Base-by-base conservation (phyloP, 2,888 invertebrate species). In the Caradrina kadenii region DNA sequence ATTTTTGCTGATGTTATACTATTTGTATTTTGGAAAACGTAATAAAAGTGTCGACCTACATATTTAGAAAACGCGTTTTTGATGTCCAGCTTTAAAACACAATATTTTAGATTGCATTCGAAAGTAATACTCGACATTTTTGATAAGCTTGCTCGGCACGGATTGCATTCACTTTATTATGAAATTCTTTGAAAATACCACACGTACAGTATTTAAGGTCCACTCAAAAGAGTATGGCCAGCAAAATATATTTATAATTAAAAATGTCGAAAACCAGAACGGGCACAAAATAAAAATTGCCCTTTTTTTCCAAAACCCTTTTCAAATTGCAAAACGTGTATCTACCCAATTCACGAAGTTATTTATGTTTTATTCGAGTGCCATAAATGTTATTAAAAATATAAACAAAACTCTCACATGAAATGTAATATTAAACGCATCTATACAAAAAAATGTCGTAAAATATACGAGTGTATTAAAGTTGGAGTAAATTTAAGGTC, bases 391-490 rank as follows among this genome's bases (percentile, higher is more conserved):
- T 60, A 72, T 72, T 73, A 54, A 68, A 64, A 26, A 49, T 42
- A 53, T 45, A 53, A 59, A 76, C 31, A 56, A 62, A 59, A 69
- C 50, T 56, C 26, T 59, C 60, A 1, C 31, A 59, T 61, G 59
- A 53, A 67, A 61, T 54, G 69, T 63, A 63, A 42, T 42, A 42
- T 42, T 42, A 45, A 73, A 65, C 60, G 71, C 53, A 79, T 66
- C 42, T 35, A 22, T 11, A 48, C 63, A 69, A 69, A 73, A 64
- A 77, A 39, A 13, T 22, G 26, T 59, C 42, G 21, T 75, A 58
- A 65, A 73, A 76, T 76, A 80, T 73, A 50, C 56, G 35, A 60
- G 54, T 49, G 63, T 73, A 79, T 83, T 76, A 79, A 79, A 80
- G 76, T 65, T 59, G 54, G n/a, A 69, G 70, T 69, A 78, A 70